Percentiles rank a stretch among this genome's conserved stretches.
Evolutionary conservation across 2,113 vertebrate genomes (phyloP).

Genomic region (Anoura caudifer): DNA sequence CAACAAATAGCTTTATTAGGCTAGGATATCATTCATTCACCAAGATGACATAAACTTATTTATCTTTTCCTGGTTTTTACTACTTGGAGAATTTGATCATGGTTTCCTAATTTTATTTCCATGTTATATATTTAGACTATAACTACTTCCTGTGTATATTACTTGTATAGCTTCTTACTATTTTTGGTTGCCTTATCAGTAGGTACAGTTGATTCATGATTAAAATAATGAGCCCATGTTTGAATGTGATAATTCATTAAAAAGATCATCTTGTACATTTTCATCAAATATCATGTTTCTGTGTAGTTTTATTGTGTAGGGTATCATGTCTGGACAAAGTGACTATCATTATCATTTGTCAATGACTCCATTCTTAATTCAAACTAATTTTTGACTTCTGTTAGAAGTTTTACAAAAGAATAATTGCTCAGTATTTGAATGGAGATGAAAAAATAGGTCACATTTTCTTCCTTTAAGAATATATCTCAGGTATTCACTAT

Average conservation of each 20-base stretch:
- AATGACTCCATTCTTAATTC: background rate
- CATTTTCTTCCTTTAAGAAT: background rate
- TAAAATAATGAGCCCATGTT: background rate
- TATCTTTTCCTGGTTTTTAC: background rate
- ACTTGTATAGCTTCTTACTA: background rate
- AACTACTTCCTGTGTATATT: background rate
- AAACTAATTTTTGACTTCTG: background rate
- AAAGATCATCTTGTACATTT: background rate
- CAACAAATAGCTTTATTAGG: background rate
- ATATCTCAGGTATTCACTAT: background rate
- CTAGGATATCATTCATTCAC: background rate
- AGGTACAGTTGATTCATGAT: background rate
- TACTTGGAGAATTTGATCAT: background rate
- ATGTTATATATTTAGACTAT: background rate
- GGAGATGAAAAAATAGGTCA: background rate
- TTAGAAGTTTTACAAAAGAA: background rate
- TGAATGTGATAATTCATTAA: background rate
- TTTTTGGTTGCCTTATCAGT: background rate
- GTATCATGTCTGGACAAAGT: background rate
- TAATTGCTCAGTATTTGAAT: background rate
- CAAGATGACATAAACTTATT: background rate
- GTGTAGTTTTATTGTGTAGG: background rate
- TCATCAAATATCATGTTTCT: background rate
- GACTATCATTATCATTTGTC: background rate
- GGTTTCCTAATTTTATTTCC: background rate